A percentile compares a stretch with the other conserved stretches of the same genome.
These are phyloP conservation scores for Yponomeuta evonymella DNA, from an alignment of 2,888 invertebrate species.

Conservation along the genomic window DNA sequence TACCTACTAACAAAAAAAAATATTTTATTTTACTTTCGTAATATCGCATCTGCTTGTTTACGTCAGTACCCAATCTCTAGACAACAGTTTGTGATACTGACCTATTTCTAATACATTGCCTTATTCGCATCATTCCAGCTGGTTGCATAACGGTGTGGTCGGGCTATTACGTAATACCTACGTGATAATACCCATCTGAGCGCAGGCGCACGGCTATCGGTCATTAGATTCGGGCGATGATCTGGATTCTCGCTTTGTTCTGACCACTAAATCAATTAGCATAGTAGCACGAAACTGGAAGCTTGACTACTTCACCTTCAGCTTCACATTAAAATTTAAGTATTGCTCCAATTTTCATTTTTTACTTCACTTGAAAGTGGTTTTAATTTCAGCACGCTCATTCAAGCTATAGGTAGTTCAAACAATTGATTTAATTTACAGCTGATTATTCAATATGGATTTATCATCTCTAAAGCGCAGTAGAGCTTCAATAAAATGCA, in stretches of 20 bases:
- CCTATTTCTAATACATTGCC: not conserved
- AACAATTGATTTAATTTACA: not conserved
- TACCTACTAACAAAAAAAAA: no score
- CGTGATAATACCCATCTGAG: no score
- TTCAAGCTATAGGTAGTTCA: not conserved
- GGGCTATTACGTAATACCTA: not conserved
- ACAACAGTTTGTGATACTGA: no score
- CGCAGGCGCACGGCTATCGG: no score
- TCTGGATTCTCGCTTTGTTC: no score
- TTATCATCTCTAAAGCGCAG: not conserved
- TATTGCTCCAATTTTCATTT: not conserved
- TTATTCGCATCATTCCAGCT: not conserved
- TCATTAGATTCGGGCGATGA: no score
- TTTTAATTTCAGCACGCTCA: not conserved
- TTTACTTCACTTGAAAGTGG: not conserved
- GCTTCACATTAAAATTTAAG: slow-evolving; percentile 3
- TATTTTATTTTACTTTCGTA: no score
- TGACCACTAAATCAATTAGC: not conserved
- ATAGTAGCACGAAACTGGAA: not conserved
- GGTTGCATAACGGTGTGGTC: not conserved
- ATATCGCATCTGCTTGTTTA: no score
- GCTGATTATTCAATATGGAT: not conserved
- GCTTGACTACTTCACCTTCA: slow-evolving; percentile 1
- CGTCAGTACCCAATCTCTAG: no score
- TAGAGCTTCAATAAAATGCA: not conserved